phyloP scores from a whole-genome alignment of 1,140 invertebrate species.

The Sminthurides bifidus region DNA sequence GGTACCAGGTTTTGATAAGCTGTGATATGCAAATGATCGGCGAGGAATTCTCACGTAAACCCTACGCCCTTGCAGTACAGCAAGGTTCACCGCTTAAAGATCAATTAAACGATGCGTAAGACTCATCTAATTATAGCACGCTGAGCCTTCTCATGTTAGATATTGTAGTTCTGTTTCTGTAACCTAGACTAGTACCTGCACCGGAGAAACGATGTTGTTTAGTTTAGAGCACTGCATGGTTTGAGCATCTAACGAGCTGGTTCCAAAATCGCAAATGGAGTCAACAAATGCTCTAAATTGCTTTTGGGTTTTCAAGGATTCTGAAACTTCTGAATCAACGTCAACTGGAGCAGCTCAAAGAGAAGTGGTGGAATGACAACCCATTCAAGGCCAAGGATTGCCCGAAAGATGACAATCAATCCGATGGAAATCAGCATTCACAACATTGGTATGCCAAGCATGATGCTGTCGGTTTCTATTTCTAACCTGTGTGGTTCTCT shows the following conservation, averaged over 20 bases:
- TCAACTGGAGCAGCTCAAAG: constrained; percentile 81
- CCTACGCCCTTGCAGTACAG: constrained; percentile 42
- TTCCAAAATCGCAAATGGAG: no score
- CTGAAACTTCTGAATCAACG: constrained; percentile 82
- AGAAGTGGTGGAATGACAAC: constrained; percentile 91
- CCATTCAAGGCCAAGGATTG: constrained; percentile 57
- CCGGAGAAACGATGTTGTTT: no score
- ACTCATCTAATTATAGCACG: constrained; percentile 32
- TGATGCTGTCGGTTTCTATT: constrained; percentile 44
- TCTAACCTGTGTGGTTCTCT: neutral
- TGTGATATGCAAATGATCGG: constrained; percentile 84
- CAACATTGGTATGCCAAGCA: constrained; percentile 61
- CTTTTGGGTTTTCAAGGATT: no score
- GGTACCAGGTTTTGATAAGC: constrained; percentile 71
- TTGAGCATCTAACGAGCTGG: no score
- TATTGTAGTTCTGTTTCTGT: neutral
- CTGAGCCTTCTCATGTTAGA: neutral
- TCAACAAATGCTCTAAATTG: no score
- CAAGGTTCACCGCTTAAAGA: constrained; percentile 47
- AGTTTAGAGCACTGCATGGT: neutral
- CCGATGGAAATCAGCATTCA: constrained; percentile 92
- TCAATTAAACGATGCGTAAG: constrained; percentile 80
- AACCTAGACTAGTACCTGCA: neutral
- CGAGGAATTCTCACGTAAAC: constrained; percentile 92
- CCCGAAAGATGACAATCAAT: constrained; percentile 78